Base-by-base conservation (phyloP, 2,797 vertebrate genomes). In the Neomorphus geoffroyi region DNA sequence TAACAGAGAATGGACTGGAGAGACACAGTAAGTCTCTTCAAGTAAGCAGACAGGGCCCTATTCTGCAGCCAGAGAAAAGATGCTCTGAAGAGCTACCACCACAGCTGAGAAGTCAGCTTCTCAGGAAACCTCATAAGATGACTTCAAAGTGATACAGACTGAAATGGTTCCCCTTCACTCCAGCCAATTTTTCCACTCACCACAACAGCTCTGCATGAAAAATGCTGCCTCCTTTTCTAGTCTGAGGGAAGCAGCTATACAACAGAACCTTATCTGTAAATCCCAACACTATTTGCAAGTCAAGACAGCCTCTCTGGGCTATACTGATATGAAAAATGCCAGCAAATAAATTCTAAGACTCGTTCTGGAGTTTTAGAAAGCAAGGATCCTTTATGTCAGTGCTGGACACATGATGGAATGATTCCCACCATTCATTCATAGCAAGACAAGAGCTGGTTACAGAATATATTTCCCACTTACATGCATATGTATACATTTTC, bases 101-200 rank as follows among this genome's bases (percentile, higher is more conserved):
- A 46, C 27, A 67, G 41, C 23, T 33, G 35, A 53, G 19, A 53
- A 56, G 7, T 51, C 32, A 37, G 6, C 41, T 79, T 56, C 84
- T 18, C 13, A 57, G 41, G n/a, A 21, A 80, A 64, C 11, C 16
- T 74, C 15, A 58, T 22, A 35, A 62, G 13, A 11, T 24, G 4
- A 23, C 5, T 18, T 79, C 30, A 16, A 39, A 18, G 5, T 17
- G 13, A 3, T 1, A 3, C 7, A 54, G 19, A 11, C 19, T 2
- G 3, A 15, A 8, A 60, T 6, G 9, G 27, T 26, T 92, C 61
- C 32, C n/a, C 66, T 94, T 46, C 8, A 4, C 28, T 74, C 37
- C 45, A 65, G 16, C 4, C 54, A 27, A 17, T 24, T 82, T 80
- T 88, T 37, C 28, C n/a, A n/a, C 43, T 24, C 39, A 54, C 18